phyloP scores from a whole-genome alignment of 2,113 vertebrate species.

The Peromyscus leucopus region DNA sequence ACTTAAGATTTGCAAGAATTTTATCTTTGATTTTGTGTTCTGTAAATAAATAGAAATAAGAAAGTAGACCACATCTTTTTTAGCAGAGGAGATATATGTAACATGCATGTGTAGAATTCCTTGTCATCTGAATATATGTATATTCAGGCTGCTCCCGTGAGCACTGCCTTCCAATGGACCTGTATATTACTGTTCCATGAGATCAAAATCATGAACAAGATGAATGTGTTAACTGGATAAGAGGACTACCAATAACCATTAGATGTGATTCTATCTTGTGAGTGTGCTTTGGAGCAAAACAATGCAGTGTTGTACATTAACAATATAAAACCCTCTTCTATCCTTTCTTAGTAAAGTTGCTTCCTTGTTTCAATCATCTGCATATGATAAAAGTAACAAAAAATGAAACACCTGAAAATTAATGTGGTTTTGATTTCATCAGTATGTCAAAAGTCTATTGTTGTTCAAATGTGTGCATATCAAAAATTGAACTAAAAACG shows the following conservation, averaged over 20 bases:
- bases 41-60: neutral
- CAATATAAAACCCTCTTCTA: neutral
- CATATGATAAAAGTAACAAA: neutral
- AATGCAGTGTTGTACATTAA: neutral
- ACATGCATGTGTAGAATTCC: too few species aligned
- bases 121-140: neutral
- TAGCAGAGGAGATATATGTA: neutral
- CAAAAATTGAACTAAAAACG: neutral
- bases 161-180: neutral
- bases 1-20: neutral
- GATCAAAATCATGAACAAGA: neutral
- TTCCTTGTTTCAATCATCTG: neutral
- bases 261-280: neutral
- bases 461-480: neutral
- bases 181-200: neutral
- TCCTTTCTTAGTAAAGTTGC: neutral
- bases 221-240: neutral
- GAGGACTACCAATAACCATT: neutral
- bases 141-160: neutral
- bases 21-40: neutral
- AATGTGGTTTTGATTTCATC: neutral
- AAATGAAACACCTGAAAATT: neutral
- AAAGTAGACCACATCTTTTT: neutral
- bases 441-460: neutral
- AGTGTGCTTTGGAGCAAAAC: neutral